Base-by-base conservation (phyloP, 2,797 vertebrate species). In the Tokudaia muenninki region DNA sequence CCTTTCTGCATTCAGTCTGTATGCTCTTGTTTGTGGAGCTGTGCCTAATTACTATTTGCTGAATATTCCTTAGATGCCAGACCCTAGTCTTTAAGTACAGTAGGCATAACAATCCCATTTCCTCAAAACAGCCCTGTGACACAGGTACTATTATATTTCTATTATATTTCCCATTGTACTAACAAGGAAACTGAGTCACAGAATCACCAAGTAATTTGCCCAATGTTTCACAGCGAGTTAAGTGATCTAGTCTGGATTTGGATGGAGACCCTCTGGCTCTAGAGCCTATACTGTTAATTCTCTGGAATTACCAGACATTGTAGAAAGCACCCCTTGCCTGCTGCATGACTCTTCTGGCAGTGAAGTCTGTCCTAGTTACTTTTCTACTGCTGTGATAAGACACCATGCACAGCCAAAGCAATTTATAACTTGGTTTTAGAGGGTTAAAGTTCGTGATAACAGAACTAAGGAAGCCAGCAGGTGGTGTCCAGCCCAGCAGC, bases 171-270 rank as follows among this genome's bases (percentile, higher is more conserved):
- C 70, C 41, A n/a, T 67, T 90, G 89, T 50, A 63, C 26, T 70
- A n/a, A 70, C 37, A 22, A 94, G 57, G 57, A 94, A 84, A 88
- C 26, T 34, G 84, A 88, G 90, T 37, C 91, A 90, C 47, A 65
- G 77, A 95, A 61, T 65, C 29, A 63, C 50, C 37, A 24, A 34
- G 47, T 84, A 74, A 80, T 41, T 92, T 83, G 22, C n/a, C 77
- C 55, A 81, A 77, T 57, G 16, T 34, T 41, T 50, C 47, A 11
- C 1, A 44, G 21, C 52, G 37, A 52, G 50, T 84, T 70, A 47
- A 95, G 17, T 72, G 37, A 9, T 59, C 16, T 17, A 22, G 31
- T 41, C 34, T 63, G 44, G 19, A 80, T 88, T 84, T 88, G 57
- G 88, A 72, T 65, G 75, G 34, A 82, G 72, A 34, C 80, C 81